Conservation (phyloP, 2,113 vertebrate genomes). For the Verasper variegatus region DNA sequence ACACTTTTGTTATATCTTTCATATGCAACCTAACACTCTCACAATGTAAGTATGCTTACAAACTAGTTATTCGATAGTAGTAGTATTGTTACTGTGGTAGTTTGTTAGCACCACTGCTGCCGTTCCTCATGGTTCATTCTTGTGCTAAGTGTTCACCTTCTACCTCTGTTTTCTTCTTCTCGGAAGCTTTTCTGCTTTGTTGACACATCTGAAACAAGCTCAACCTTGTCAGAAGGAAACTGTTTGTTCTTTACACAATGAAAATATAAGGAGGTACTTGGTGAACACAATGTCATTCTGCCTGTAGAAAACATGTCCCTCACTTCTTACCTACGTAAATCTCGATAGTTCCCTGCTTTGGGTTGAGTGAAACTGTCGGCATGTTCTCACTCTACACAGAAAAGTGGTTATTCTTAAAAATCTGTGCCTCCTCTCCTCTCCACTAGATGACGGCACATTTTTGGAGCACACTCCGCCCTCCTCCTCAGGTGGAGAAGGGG, state of each 20-base stretch:
- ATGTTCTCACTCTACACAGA: no score
- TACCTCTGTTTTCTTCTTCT: no score
- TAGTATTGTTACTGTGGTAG: not conserved
- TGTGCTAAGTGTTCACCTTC: not conserved
- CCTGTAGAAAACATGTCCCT: not conserved
- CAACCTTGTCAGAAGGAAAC: not conserved
- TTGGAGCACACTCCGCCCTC: constrained; percentile 80
- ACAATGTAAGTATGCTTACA: no score
- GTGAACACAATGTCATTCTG: not conserved
- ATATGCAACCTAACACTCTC: no score
- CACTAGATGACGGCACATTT: constrained; percentile 83
- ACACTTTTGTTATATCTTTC: no score
- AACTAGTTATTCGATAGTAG: no score
- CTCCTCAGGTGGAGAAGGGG: constrained; percentile 69
- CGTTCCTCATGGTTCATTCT: no score
- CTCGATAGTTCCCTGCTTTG: not conserved
- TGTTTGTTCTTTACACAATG: not conserved
- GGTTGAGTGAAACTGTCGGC: not conserved
- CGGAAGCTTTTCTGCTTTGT: no score
- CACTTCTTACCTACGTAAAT: not conserved
- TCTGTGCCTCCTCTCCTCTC: not conserved
- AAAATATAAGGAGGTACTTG: no score
- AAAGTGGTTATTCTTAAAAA: no score
- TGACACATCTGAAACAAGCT: not conserved
- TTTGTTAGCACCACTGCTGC: no score